These are phyloP conservation scores for Lepidurus packardi DNA, from an alignment of 1,140 invertebrate species.

Conservation along the genomic window DNA sequence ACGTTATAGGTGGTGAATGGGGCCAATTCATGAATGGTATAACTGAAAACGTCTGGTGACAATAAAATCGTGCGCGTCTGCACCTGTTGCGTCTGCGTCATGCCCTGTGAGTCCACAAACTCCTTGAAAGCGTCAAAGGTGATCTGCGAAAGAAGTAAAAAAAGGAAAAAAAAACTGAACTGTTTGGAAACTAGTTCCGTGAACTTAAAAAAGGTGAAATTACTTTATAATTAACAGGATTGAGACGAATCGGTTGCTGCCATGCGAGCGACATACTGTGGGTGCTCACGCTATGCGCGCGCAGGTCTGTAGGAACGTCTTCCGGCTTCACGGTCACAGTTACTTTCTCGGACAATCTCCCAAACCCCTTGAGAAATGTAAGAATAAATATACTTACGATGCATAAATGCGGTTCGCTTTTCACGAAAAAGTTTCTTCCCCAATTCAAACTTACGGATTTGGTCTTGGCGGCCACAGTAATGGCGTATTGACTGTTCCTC, in stretches of 20 bases:
- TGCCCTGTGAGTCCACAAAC: slow-evolving; percentile 87
- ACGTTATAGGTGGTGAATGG: slow-evolving; percentile 93
- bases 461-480: slow-evolving; percentile 80
- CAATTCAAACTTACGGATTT: slow-evolving; percentile 46
- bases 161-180: neutral
- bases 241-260: slow-evolving; percentile 83
- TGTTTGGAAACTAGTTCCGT: neutral
- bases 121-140: slow-evolving; percentile 89
- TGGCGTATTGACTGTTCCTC: slow-evolving; percentile 83
- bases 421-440: neutral
- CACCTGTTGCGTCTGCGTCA: slow-evolving; percentile 80
- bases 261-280: slow-evolving; percentile 87
- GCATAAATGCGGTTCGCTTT: neutral
- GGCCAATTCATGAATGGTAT: slow-evolving; percentile 77
- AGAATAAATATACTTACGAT: neutral
- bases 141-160: slow-evolving; percentile 49
- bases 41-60: slow-evolving; percentile 59
- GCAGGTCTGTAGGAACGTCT: slow-evolving; percentile 79
- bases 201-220: slow-evolving; percentile 20
- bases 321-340: slow-evolving; percentile 84
- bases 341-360: slow-evolving; percentile 55
- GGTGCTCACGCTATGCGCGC: slow-evolving; percentile 78
- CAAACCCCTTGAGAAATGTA: slow-evolving; percentile 44
- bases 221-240: slow-evolving; percentile 77
- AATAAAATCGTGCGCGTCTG: slow-evolving; percentile 64